Percentiles rank a stretch among this genome's conserved stretches.
Evolutionary conservation across 2,888 invertebrate genomes (phyloP).

Genomic region (Idaea biselata): DNA sequence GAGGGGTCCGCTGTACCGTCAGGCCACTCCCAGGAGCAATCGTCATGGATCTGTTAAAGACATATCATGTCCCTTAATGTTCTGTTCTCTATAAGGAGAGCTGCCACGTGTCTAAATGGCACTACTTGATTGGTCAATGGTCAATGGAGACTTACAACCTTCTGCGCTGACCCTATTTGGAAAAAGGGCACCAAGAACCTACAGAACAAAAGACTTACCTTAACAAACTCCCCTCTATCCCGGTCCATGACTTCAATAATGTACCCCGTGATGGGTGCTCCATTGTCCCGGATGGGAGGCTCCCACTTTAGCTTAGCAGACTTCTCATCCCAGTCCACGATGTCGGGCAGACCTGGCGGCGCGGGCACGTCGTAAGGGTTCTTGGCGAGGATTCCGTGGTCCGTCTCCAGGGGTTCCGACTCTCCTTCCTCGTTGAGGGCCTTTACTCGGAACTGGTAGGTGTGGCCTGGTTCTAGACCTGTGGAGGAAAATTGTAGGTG

Average conservation of each 20-base stretch:
- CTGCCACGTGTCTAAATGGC: too few species aligned
- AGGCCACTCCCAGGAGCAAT: too few species aligned
- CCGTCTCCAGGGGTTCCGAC: conserved; percentile 96
- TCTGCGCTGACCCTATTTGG: too few species aligned
- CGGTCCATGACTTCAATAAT: conserved; percentile 96
- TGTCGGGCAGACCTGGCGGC: conserved; percentile 94
- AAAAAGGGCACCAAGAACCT: too few species aligned
- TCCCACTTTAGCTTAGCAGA: conserved; percentile 95
- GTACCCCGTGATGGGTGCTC: conserved; percentile 96
- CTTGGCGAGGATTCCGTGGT: conserved; percentile 94
- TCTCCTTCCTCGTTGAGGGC: conserved; percentile 98
- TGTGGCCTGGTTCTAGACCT: conserved; percentile 96
- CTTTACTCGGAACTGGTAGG: conserved; percentile 98
- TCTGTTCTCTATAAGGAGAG: too few species aligned
- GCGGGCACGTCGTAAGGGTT: conserved; percentile 97
- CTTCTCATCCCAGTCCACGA: conserved; percentile 94
- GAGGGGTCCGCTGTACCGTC: too few species aligned
- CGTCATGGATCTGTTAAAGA: too few species aligned
- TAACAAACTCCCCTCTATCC: conserved; percentile 90
- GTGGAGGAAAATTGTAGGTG: conserved; percentile 23
- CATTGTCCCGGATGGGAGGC: conserved; percentile 92
- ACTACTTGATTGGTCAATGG: too few species aligned
- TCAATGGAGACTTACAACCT: too few species aligned
- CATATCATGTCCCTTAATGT: too few species aligned
- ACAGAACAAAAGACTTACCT: conserved; percentile 56